These are phyloP conservation scores for Lithosia quadra DNA, from an alignment of 2,888 invertebrate genomes.

Conservation along the genomic window DNA sequence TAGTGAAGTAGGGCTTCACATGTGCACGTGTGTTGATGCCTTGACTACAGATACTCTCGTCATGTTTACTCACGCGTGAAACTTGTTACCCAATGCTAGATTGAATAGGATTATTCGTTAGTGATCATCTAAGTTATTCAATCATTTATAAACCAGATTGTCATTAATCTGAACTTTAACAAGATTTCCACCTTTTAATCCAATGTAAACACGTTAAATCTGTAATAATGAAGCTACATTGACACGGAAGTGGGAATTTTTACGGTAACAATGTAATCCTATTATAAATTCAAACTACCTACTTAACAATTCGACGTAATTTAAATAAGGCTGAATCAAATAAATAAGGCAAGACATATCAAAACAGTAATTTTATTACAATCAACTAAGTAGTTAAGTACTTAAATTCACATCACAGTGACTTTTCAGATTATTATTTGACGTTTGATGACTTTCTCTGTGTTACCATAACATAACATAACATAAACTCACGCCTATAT, in stretches of 20 bases:
- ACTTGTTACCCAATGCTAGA: conserved; percentile 48
- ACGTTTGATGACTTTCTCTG: conserved; percentile 64
- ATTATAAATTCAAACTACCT: conserved; percentile 25
- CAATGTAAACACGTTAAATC: conserved; percentile 14
- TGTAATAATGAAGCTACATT: conserved; percentile 22
- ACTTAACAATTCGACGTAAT: conserved; percentile 30
- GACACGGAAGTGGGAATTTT: conserved; percentile 31
- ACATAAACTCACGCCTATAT: too few species aligned
- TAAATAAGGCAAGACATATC: conserved; percentile 44
- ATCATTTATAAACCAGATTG: conserved; percentile 27
- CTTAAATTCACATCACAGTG: conserved; percentile 66
- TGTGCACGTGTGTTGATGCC: conserved; percentile 66
- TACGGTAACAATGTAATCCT: conserved; percentile 24
- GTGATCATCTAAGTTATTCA: conserved; percentile 29
- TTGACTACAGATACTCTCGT: conserved; percentile 58
- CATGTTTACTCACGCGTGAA: conserved; percentile 68
- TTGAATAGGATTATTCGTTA: conserved; percentile 41
- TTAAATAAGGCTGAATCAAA: conserved; percentile 20
- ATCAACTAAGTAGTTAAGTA: conserved; percentile 67
- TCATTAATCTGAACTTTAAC: conserved; percentile 1
- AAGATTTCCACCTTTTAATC: neutral
- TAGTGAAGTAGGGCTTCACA: conserved; percentile 77
- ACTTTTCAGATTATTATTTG: conserved; percentile 55
- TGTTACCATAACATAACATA: too few species aligned
- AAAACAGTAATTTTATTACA: conserved; percentile 54